A percentile compares a stretch with the other conserved stretches of the same genome.
phyloP scores from a whole-genome alignment of 92 coral and sea anemone genomes.

The Paragorgia papillata region DNA sequence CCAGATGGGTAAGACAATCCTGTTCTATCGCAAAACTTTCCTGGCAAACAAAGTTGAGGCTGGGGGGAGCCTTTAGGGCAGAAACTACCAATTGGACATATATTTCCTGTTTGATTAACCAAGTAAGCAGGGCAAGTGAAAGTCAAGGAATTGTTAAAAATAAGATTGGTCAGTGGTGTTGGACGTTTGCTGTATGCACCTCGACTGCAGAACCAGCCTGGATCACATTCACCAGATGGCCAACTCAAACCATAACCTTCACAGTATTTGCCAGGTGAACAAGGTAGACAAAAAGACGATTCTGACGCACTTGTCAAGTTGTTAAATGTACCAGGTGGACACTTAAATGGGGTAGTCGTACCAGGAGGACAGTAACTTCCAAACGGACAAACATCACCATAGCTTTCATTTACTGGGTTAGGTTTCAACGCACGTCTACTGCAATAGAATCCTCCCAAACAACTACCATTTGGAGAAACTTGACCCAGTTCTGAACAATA shows the following conservation, averaged over 20 bases:
- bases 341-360: slow-evolving; percentile 93
- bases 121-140: slow-evolving; percentile 95
- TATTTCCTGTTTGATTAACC: slow-evolving; percentile 90
- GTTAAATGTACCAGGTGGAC: slow-evolving; percentile 97
- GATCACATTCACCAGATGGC: slow-evolving; percentile 86
- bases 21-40: slow-evolving; percentile 74
- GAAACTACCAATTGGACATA: slow-evolving; percentile 81
- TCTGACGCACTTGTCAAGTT: slow-evolving; percentile 73
- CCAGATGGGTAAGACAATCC: slow-evolving; percentile 78
- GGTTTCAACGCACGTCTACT: slow-evolving; percentile 76
- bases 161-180: slow-evolving; percentile 52
- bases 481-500: slow-evolving; percentile 78
- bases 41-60: slow-evolving; percentile 76
- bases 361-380: slow-evolving; percentile 83
- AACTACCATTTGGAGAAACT: slow-evolving; percentile 86
- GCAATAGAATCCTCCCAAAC: slow-evolving; percentile 90
- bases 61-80: slow-evolving; percentile 84
- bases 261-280: slow-evolving; percentile 90
- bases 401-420: slow-evolving; percentile 73
- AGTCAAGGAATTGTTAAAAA: slow-evolving; percentile 75
- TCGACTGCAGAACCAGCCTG: slow-evolving; percentile 90
- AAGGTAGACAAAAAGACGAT: slow-evolving; percentile 81
- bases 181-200: slow-evolving; percentile 87
- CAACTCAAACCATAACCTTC: slow-evolving; percentile 80
- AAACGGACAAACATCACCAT: slow-evolving; percentile 81